A percentile compares a stretch with the other conserved stretches of the same genome.
These are phyloP conservation scores for Blastomussa wellsi DNA, from an alignment of 92 coral and sea anemone genomes.

Conservation along the genomic window DNA sequence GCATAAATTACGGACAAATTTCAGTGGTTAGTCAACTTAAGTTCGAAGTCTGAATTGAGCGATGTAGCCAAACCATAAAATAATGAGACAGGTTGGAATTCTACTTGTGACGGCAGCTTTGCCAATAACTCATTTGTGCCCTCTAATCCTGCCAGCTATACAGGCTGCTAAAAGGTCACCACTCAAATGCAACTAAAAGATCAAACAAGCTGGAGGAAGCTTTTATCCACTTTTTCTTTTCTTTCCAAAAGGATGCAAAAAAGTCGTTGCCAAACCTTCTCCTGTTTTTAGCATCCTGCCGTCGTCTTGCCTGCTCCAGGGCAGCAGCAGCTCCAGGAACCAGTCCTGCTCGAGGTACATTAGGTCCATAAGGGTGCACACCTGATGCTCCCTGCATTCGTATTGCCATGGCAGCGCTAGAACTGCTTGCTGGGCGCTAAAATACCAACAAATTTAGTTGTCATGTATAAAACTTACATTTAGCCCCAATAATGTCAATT, in stretches of 20 bases:
- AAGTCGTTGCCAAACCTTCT: slow-evolving; percentile 56
- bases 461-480: neutral
- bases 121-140: no score
- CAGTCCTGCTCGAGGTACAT: slow-evolving; percentile 81
- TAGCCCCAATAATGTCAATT: neutral
- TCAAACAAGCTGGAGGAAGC: neutral
- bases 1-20: no score
- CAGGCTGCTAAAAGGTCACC: neutral
- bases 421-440: slow-evolving; percentile 68
- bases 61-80: no score
- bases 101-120: no score
- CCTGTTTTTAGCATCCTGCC: slow-evolving; percentile 91
- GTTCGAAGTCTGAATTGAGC: no score
- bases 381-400: slow-evolving; percentile 77
- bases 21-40: no score
- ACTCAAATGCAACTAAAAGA: neutral
- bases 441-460: neutral
- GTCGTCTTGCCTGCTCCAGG: slow-evolving; percentile 84
- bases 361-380: slow-evolving; percentile 75
- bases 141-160: no score
- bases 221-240: neutral
- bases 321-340: slow-evolving; percentile 93
- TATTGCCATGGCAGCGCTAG: slow-evolving; percentile 71
- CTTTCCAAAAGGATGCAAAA: neutral
- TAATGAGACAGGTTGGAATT: no score